Conservation (phyloP, 2,888 invertebrate genomes). For the Melitaea athalia region DNA sequence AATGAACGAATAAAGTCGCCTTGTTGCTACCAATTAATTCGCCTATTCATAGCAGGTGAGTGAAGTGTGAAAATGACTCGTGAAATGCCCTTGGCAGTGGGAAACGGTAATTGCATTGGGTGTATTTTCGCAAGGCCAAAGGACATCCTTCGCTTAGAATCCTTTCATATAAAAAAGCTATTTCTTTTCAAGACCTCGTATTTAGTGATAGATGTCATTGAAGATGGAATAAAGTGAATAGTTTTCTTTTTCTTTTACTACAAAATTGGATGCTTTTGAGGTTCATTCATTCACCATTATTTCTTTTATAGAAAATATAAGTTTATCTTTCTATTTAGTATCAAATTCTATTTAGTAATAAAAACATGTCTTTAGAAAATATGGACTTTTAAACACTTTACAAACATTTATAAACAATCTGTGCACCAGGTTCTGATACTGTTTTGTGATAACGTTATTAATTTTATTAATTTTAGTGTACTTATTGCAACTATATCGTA, state of each 20-base stretch:
- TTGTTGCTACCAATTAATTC: constrained; percentile 67
- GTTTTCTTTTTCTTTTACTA: not conserved
- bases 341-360: no score
- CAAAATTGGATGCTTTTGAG: not conserved
- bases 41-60: constrained; percentile 47
- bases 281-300: not conserved
- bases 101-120: constrained; percentile 46
- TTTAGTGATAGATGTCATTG: constrained; percentile 29
- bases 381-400: no score
- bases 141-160: constrained; percentile 35
- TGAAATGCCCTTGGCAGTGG: constrained; percentile 41
- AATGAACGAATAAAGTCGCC: constrained; percentile 58
- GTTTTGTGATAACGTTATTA: no score
- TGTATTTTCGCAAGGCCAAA: constrained; percentile 41
- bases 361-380: no score
- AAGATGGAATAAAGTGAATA: constrained; percentile 4
- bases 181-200: constrained; percentile 29
- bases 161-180: constrained; percentile 33
- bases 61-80: constrained; percentile 38
- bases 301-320: not conserved
- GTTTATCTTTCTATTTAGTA: no score
- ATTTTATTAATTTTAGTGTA: no score
- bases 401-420: no score
- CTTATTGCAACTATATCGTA: no score
- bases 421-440: no score